Evolutionary conservation across 1,140 invertebrate genomes (phyloP).

Genomic region (Brevipalpus yothersi): DNA sequence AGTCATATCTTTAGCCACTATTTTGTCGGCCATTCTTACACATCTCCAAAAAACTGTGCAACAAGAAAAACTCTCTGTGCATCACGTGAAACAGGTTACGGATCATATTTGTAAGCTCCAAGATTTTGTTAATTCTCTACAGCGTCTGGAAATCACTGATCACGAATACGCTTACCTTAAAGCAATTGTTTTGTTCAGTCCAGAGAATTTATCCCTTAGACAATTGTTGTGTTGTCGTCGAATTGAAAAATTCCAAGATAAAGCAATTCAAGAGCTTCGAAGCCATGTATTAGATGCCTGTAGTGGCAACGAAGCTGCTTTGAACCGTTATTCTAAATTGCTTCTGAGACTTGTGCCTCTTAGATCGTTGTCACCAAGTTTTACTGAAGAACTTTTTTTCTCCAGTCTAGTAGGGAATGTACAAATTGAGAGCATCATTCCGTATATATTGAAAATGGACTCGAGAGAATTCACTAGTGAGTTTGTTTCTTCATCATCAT

Average conservation of each 20-base stretch:
- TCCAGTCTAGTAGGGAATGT: slow-evolving; percentile 70
- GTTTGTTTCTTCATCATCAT: slow-evolving; percentile 1
- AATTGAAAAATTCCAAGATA: slow-evolving; percentile 42
- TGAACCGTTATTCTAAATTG: slow-evolving; percentile 33
- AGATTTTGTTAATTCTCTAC: slow-evolving; percentile 49
- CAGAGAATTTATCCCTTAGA: slow-evolving; percentile 21
- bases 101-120: slow-evolving; percentile 58
- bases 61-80: slow-evolving; percentile 30
- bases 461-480: slow-evolving; percentile 18
- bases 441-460: slow-evolving; percentile 64
- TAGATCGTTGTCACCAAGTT: slow-evolving; percentile 41
- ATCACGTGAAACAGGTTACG: slow-evolving; percentile 42
- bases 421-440: slow-evolving; percentile 72
- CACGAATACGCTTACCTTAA: slow-evolving; percentile 75
- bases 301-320: slow-evolving; percentile 20
- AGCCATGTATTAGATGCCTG: slow-evolving; percentile 26
- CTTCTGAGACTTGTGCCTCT: slow-evolving; percentile 48
- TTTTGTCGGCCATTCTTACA: slow-evolving; percentile 51
- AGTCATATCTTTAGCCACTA: slow-evolving; percentile 47
- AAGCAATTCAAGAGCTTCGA: slow-evolving; percentile 40
- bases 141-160: slow-evolving; percentile 44
- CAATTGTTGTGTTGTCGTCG: slow-evolving; percentile 15
- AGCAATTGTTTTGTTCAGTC: slow-evolving; percentile 52
- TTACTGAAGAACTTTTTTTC: slow-evolving; percentile 79
- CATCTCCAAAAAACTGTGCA: slow-evolving; percentile 26